phyloP scores from a whole-genome alignment of 2,888 invertebrate genomes.

The Melanostoma mellinum region DNA sequence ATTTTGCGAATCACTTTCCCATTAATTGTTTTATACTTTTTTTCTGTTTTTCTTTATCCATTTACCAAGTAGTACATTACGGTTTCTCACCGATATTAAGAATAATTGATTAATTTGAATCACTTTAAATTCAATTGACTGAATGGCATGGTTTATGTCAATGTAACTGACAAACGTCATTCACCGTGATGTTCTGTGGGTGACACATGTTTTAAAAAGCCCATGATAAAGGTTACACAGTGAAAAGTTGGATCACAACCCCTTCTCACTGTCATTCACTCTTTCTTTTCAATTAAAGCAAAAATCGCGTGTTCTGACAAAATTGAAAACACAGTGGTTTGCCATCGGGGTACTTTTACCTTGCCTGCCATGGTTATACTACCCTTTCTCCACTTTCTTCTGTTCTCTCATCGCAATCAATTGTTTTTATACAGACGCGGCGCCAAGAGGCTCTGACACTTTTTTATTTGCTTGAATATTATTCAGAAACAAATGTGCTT shows the following conservation, averaged over 20 bases:
- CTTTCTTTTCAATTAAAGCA: slow-evolving; percentile 28
- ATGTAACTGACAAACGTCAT: slow-evolving; percentile 17
- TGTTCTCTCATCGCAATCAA: slow-evolving; percentile 35
- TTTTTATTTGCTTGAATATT: slow-evolving; percentile 19
- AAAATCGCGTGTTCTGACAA: slow-evolving; percentile 33
- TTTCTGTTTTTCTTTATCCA: not conserved
- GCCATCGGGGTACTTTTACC: slow-evolving; percentile 41
- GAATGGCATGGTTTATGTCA: slow-evolving; percentile 7
- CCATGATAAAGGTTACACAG: slow-evolving; percentile 20
- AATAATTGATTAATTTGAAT: slow-evolving; percentile 4
- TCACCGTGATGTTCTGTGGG: slow-evolving; percentile 6
- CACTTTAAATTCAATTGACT: not conserved
- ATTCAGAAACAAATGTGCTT: slow-evolving; percentile 39
- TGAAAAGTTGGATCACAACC: not conserved
- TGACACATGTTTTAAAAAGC: slow-evolving; percentile 13
- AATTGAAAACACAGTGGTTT: slow-evolving; percentile 23
- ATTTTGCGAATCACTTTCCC: no score
- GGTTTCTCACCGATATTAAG: no score
- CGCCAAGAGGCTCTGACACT: slow-evolving; percentile 33
- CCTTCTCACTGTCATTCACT: slow-evolving; percentile 13
- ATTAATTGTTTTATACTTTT: no score
- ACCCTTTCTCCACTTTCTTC: slow-evolving; percentile 18
- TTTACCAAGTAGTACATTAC: not conserved
- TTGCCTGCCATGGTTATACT: slow-evolving; percentile 45
- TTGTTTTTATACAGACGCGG: slow-evolving; percentile 44